Percentiles rank a stretch among this genome's conserved stretches.
phyloP scores from a whole-genome alignment of 2,797 vertebrate species.

The Alosa sapidissima region DNA sequence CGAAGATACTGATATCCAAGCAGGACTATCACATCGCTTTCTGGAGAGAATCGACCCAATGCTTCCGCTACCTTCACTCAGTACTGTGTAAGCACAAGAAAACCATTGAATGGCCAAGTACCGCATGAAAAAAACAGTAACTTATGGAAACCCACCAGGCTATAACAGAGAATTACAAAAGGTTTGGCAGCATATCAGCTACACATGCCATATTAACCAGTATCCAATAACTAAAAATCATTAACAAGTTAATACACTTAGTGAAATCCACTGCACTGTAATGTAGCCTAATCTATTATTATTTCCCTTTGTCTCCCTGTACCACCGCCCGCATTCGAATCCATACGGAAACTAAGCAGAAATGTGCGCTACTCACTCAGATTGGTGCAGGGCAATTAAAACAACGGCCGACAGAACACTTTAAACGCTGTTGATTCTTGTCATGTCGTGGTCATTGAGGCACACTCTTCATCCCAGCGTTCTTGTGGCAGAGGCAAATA shows the following conservation, averaged over 20 bases:
- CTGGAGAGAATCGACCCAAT: slow-evolving; percentile 23
- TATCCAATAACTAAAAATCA: slow-evolving; percentile 17
- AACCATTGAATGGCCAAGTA: slow-evolving; percentile 41
- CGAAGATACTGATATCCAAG: slow-evolving; percentile 4
- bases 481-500: slow-evolving; percentile 72
- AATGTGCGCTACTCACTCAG: slow-evolving; percentile 77
- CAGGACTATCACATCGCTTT: slow-evolving; percentile 30
- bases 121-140: slow-evolving; percentile 37
- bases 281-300: slow-evolving; percentile 65
- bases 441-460: slow-evolving; percentile 75
- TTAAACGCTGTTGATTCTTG: slow-evolving; percentile 71
- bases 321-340: slow-evolving; percentile 59
- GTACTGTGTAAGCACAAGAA: slow-evolving; percentile 40
- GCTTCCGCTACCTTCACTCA: slow-evolving; percentile 28
- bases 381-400: slow-evolving; percentile 72
- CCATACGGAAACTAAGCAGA: slow-evolving; percentile 64
- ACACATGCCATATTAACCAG: slow-evolving; percentile 4
- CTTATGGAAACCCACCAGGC: slow-evolving; percentile 13
- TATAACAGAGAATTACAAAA: neutral
- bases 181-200: neutral
- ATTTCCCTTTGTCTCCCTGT: slow-evolving; percentile 67
- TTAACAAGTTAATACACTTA: slow-evolving; percentile 28
- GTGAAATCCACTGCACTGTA: slow-evolving; percentile 70
- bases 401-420: slow-evolving; percentile 73
- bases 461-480: slow-evolving; percentile 58